Conservation (phyloP, 2,797 vertebrate species). For the Sardinella longiceps region DNA sequence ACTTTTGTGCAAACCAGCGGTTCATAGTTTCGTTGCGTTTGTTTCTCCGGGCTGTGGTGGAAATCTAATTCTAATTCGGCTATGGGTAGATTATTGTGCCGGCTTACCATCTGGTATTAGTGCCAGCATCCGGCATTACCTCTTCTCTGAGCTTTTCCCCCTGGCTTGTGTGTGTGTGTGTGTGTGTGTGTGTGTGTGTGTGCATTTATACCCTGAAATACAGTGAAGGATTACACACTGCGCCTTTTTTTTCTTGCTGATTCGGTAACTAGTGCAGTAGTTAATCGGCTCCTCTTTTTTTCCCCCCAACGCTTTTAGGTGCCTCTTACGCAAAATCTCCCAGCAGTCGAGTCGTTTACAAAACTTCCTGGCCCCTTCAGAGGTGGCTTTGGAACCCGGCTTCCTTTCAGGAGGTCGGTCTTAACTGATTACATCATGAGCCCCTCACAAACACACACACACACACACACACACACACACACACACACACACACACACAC, state of each 20-base stretch:
- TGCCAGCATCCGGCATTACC: constrained; percentile 20
- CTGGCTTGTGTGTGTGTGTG: neutral
- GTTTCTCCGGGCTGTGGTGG: neutral
- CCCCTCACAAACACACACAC: constrained; percentile 12
- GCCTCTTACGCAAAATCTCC: neutral
- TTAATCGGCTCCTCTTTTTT: neutral
- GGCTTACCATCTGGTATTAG: neutral
- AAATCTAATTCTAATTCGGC: constrained; percentile 16
- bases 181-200: neutral
- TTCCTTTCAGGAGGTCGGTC: neutral
- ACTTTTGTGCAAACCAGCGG: neutral
- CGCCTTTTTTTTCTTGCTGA: neutral
- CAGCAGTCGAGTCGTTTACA: neutral
- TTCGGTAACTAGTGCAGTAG: neutral
- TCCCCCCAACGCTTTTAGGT: neutral
- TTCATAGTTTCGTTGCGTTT: constrained; percentile 2
- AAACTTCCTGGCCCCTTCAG: neutral
- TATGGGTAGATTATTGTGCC: constrained; percentile 19
- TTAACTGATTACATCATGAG: neutral
- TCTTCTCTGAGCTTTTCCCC: neutral
- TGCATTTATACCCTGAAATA: neutral
- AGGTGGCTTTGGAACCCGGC: constrained; percentile 1
- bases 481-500: neutral
- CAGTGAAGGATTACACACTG: constrained; percentile 10
- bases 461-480: neutral